Percentiles rank a stretch among this genome's conserved stretches.
Conservation (phyloP, 2,888 invertebrate genomes). For the Drosophila emarginata region DNA sequence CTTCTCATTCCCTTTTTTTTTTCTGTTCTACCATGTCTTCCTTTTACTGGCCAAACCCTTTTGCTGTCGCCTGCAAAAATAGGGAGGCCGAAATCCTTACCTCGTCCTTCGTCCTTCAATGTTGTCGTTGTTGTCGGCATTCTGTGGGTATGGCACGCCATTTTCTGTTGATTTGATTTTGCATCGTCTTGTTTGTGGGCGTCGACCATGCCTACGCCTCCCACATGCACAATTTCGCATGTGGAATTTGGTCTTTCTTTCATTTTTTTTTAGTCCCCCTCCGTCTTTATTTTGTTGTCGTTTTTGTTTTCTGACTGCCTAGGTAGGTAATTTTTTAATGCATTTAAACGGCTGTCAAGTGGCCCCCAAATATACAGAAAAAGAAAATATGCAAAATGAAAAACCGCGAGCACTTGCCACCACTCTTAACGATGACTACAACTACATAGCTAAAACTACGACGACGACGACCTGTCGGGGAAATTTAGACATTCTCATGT, state of each 20-base stretch:
- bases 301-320: conserved; percentile 21
- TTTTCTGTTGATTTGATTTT: conserved; percentile 65
- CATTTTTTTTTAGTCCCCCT: conserved; percentile 23
- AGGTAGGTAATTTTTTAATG: conserved; percentile 67
- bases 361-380: conserved; percentile 45
- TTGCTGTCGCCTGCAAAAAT: conserved; percentile 45
- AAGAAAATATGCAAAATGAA: conserved; percentile 44
- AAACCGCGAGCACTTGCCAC: conserved; percentile 44
- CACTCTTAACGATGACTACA: conserved; percentile 11
- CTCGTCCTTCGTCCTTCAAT: background rate
- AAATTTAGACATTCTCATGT: conserved; percentile 61
- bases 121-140: conserved; percentile 7
- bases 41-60: conserved; percentile 54
- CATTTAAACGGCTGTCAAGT: conserved; percentile 76
- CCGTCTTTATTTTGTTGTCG: conserved; percentile 25
- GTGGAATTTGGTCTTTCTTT: conserved; percentile 55
- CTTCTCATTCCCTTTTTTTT: conserved; percentile 1
- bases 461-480: conserved; percentile 25
- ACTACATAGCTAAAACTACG: background rate
- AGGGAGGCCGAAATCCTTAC: background rate
- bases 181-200: conserved; percentile 53
- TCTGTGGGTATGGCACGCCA: conserved; percentile 41
- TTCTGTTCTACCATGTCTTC: conserved; percentile 14
- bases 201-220: conserved; percentile 30
- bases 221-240: conserved; percentile 55